Conservation (phyloP, 2,113 vertebrate species). For the Coregonus clupeaformis region DNA sequence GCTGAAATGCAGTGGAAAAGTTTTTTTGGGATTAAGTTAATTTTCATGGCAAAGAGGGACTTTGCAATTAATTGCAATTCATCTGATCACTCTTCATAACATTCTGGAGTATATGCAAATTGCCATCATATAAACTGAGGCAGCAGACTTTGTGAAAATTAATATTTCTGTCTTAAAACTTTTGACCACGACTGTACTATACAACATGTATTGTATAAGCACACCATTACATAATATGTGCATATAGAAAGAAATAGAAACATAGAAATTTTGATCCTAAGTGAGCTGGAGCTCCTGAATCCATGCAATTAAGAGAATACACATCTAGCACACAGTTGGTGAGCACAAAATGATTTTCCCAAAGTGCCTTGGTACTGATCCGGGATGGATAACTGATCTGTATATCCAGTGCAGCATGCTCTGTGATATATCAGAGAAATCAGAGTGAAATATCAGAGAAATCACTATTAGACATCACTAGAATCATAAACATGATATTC, state of each 20-base stretch:
- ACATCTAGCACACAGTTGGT: neutral
- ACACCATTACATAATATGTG: neutral
- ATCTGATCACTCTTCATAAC: no score
- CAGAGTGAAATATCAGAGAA: neutral
- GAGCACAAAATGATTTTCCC: conserved; percentile 2
- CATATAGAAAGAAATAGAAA: neutral
- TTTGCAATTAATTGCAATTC: no score
- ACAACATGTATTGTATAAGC: neutral
- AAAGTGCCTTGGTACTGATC: neutral
- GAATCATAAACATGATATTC: no score
- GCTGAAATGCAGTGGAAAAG: no score
- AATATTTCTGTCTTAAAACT: no score
- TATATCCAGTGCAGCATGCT: neutral
- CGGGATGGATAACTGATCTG: neutral
- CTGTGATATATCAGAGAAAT: neutral
- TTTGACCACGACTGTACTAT: no score
- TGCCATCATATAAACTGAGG: no score
- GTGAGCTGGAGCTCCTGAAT: neutral
- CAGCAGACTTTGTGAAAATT: no score
- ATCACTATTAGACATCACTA: no score
- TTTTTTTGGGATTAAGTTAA: no score
- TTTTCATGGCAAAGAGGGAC: no score
- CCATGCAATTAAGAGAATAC: neutral
- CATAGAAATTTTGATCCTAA: neutral
- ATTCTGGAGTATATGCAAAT: no score